phyloP scores from a whole-genome alignment of 35 echinoderm and acorn worm genomes.

The Apostichopus japonicus region DNA sequence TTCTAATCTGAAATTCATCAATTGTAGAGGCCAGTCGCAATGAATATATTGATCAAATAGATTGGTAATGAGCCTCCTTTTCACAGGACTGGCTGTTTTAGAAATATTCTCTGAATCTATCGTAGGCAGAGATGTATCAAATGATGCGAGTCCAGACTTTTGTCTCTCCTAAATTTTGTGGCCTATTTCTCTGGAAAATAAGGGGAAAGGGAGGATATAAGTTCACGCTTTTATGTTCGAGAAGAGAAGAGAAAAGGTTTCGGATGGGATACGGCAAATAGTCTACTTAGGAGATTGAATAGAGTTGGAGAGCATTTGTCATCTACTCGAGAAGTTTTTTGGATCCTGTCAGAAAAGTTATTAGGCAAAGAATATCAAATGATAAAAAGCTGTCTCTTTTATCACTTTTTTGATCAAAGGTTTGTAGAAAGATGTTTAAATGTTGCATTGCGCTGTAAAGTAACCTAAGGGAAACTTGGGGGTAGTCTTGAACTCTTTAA shows the following conservation, averaged over 20 bases:
- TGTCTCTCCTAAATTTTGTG: constrained; percentile 15
- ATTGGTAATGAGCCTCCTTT: constrained; percentile 28
- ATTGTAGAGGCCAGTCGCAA: background rate
- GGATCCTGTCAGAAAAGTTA: too few species aligned
- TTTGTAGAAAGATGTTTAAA: too few species aligned
- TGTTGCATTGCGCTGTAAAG: too few species aligned
- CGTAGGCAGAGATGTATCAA: constrained; percentile 16
- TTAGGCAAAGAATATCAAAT: too few species aligned
- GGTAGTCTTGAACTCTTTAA: too few species aligned
- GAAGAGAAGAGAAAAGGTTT: background rate
- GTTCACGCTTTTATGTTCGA: background rate
- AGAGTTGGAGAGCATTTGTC: background rate
- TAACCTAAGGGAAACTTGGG: too few species aligned
- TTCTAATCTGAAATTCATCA: constrained; percentile 45
- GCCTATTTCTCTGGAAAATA: constrained; percentile 22
- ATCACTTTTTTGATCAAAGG: too few species aligned
- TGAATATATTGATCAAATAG: constrained; percentile 42
- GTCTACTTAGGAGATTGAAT: background rate
- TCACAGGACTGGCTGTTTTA: background rate
- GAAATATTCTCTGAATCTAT: background rate
- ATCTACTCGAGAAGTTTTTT: background rate
- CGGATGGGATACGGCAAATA: background rate
- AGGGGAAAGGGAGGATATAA: background rate
- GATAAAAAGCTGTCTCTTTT: too few species aligned
- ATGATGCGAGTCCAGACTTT: constrained; percentile 33